Percentiles rank a stretch among this genome's conserved stretches.
phyloP scores from a whole-genome alignment of 2,888 invertebrate genomes.

The Nematopogon swammerdamellus region DNA sequence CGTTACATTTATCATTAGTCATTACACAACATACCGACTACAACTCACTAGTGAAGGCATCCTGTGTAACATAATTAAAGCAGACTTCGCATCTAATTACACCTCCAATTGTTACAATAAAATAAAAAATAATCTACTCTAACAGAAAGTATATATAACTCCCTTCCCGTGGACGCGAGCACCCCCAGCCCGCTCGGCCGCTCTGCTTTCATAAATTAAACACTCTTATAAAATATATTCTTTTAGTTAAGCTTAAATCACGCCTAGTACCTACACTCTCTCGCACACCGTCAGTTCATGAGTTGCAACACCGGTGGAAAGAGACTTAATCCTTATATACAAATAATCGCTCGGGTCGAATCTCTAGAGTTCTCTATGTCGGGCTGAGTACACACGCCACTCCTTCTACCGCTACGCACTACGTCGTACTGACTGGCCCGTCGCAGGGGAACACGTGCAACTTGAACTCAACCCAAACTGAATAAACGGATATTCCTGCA shows the following conservation, averaged over 20 bases:
- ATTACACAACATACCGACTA: slow-evolving; percentile 7
- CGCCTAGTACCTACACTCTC: neutral
- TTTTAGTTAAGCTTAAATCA: neutral
- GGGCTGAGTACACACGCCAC: neutral
- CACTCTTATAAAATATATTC: neutral
- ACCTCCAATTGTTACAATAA: slow-evolving; percentile 23
- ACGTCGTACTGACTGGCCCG: no score
- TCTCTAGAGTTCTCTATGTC: no score
- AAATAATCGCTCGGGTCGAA: neutral
- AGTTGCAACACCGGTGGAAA: neutral
- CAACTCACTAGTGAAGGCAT: slow-evolving; percentile 39
- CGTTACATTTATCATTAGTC: neutral
- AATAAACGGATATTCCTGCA: no score
- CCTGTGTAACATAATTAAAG: slow-evolving; percentile 7
- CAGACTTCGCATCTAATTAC: neutral
- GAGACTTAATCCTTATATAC: neutral
- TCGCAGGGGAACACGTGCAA: no score
- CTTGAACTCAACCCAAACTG: no score
- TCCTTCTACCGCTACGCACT: no score
- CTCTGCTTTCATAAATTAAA: neutral
- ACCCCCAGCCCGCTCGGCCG: slow-evolving; percentile 22
- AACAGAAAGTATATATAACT: slow-evolving; percentile 30
- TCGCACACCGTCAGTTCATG: neutral
- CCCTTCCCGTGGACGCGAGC: slow-evolving; percentile 42
- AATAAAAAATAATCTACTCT: slow-evolving; percentile 30